A percentile compares a stretch with the other conserved stretches of the same genome.
phyloP scores from a whole-genome alignment of 2,113 vertebrate genomes.

The Electrona antarctica region DNA sequence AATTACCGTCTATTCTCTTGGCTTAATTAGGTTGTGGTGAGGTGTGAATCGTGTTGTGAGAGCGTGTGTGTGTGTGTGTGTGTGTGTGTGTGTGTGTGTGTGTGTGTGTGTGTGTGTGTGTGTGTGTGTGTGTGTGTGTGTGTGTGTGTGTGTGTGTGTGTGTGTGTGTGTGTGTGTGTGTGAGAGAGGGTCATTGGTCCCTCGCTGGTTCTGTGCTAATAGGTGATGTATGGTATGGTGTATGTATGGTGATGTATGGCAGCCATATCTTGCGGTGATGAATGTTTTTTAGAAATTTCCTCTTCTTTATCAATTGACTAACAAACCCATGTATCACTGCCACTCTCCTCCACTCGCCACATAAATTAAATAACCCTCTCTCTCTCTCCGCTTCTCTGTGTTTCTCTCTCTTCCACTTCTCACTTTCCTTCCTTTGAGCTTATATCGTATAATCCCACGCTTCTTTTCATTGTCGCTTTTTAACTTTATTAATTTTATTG shows the following conservation, averaged over 20 bases:
- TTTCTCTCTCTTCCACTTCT: constrained; percentile 14
- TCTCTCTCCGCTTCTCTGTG: too few species aligned
- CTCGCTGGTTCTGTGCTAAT: too few species aligned
- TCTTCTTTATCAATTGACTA: constrained; percentile 98
- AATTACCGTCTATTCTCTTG: constrained; percentile 70
- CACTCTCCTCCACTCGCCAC: constrained; percentile 89
- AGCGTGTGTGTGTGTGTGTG: constrained; percentile 19
- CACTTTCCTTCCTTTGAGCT: constrained; percentile 42
- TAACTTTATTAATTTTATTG: constrained; percentile 60
- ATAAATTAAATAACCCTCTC: constrained; percentile 90
- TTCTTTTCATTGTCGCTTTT: constrained; percentile 3
- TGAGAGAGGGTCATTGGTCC: constrained; percentile 1
- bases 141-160: background rate
- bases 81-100: too few species aligned
- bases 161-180: constrained; percentile 10
- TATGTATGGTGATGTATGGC: constrained; percentile 87
- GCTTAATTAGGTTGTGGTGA: constrained; percentile 74
- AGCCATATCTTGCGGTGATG: constrained; percentile 90
- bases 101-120: background rate
- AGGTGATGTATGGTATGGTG: too few species aligned
- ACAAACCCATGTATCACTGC: constrained; percentile 98
- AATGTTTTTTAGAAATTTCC: constrained; percentile 98
- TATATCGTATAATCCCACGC: constrained; percentile 9
- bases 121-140: constrained; percentile 16
- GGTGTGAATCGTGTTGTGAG: constrained; percentile 1